Percentiles rank a stretch among this genome's conserved stretches.
Conservation (phyloP, 23 tunicate genomes). For the Botrylloides violaceus region DNA sequence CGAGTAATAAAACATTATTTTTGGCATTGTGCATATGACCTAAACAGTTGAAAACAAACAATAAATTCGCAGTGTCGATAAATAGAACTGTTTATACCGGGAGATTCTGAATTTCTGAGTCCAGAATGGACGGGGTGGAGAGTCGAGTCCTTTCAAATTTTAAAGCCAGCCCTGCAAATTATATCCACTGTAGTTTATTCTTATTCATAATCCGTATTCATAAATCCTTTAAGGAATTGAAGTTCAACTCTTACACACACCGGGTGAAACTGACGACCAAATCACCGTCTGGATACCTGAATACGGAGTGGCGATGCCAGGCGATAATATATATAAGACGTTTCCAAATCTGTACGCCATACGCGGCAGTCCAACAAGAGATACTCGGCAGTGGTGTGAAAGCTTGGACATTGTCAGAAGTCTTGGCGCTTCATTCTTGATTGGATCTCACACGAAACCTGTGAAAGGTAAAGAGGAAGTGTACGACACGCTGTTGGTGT, state of each 20-base stretch:
- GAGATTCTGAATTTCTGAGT: no score
- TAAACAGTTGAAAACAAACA: no score
- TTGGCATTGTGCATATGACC: no score
- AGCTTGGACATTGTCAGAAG: slow-evolving; percentile 24
- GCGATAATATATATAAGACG: slow-evolving; percentile 74
- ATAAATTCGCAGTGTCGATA: no score
- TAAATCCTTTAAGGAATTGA: slow-evolving; percentile 46
- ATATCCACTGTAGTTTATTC: slow-evolving; percentile 42
- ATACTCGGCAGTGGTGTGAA: slow-evolving; percentile 19
- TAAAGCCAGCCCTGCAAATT: slow-evolving; percentile 34
- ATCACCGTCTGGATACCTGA: slow-evolving; percentile 79
- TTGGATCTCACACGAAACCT: slow-evolving; percentile 20
- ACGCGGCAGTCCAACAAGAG: slow-evolving; percentile 60
- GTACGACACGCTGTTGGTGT: slow-evolving; percentile 35
- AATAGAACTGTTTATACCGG: no score
- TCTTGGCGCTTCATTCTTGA: slow-evolving; percentile 25
- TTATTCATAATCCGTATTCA: slow-evolving; percentile 63
- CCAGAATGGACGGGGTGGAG: no score
- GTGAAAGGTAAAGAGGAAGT: slow-evolving; percentile 36
- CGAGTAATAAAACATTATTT: no score
- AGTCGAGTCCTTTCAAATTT: no score
- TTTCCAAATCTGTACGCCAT: slow-evolving; percentile 94
- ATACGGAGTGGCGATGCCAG: slow-evolving; percentile 50
- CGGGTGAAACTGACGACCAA: slow-evolving; percentile 97
- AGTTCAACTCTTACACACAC: slow-evolving; percentile 68